A percentile compares a stretch with the other conserved stretches of the same genome.
These are phyloP conservation scores for Oligia strigilis DNA, from an alignment of 2,888 invertebrate species.

Conservation along the genomic window DNA sequence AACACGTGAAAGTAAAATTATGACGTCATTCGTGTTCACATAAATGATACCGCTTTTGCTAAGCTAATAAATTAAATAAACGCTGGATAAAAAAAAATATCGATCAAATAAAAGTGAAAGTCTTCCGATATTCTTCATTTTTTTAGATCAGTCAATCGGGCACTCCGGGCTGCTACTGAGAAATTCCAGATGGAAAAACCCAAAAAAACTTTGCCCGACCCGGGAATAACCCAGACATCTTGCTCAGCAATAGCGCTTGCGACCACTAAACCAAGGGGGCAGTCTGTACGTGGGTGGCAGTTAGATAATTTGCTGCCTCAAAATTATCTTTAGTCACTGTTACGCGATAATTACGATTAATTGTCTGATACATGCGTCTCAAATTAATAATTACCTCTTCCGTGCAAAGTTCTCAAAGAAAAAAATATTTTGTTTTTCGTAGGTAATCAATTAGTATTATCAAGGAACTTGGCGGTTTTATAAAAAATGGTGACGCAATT, in stretches of 20 bases:
- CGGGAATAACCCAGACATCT: neutral
- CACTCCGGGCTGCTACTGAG: neutral
- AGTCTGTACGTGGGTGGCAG: neutral
- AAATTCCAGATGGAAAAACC: neutral
- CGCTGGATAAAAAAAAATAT: neutral
- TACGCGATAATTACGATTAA: slow-evolving; percentile 32
- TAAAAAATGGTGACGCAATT: slow-evolving; percentile 27
- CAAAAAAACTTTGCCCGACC: neutral
- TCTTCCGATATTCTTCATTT: neutral
- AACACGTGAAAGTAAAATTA: slow-evolving; percentile 1
- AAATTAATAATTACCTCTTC: slow-evolving; percentile 48
- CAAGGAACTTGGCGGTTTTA: slow-evolving; percentile 24
- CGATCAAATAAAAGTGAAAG: neutral
- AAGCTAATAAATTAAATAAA: slow-evolving; percentile 5
- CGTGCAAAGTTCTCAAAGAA: slow-evolving; percentile 11
- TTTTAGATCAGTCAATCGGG: neutral
- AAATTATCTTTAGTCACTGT: slow-evolving; percentile 38
- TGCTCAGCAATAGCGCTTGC: neutral
- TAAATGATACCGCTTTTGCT: neutral
- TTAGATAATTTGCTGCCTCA: slow-evolving; percentile 20
- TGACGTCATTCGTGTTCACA: neutral
- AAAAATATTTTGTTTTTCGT: slow-evolving; percentile 2
- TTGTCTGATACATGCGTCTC: slow-evolving; percentile 42
- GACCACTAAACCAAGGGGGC: neutral
- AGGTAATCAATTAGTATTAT: neutral